Conservation (phyloP, 2,797 vertebrate species). For the Sebastes vulpes region DNA sequence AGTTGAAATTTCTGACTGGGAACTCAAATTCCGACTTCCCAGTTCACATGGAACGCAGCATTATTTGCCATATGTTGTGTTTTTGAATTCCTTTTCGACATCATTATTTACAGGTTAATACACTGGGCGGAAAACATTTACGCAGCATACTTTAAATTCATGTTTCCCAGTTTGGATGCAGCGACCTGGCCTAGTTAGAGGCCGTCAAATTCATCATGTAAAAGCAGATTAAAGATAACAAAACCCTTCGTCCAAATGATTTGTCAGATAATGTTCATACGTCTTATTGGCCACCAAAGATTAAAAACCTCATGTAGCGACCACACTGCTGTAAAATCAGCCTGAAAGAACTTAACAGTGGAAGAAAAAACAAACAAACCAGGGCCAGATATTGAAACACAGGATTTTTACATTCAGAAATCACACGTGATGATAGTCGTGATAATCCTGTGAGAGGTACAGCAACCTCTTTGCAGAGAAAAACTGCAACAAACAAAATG, state of each 20-base stretch:
- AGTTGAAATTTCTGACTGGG: no score
- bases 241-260: neutral
- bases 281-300: neutral
- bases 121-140: neutral
- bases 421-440: neutral
- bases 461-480: neutral
- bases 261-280: neutral
- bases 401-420: conserved; percentile 44
- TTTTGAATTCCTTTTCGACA: neutral
- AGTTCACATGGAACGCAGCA: neutral
- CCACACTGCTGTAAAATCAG: neutral
- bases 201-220: neutral
- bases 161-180: neutral
- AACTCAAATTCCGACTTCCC: no score
- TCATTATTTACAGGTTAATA: neutral
- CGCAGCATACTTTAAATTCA: neutral
- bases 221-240: neutral
- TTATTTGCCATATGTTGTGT: neutral
- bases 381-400: neutral
- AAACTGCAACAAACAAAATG: neutral
- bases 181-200: neutral
- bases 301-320: neutral
- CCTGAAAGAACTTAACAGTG: neutral
- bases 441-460: conserved; percentile 2
- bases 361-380: neutral